phyloP scores from a whole-genome alignment of 2,113 vertebrate genomes.

The Perccottus glenii region DNA sequence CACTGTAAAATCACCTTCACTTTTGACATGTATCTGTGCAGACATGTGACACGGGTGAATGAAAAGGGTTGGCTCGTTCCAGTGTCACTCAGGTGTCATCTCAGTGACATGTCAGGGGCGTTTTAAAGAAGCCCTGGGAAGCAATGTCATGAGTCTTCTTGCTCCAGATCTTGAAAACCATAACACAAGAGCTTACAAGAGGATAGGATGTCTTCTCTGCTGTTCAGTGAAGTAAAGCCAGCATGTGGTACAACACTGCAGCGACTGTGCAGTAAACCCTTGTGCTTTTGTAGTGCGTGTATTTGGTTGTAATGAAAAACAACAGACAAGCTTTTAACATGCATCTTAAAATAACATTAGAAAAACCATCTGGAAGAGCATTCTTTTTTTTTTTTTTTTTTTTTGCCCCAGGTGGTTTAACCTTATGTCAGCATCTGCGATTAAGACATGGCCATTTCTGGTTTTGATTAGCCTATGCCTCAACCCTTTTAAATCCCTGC shows the following conservation, averaged over 20 bases:
- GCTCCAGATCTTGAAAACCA: neutral
- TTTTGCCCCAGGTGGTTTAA: constrained; percentile 23
- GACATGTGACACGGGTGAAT: neutral
- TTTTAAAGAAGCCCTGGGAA: neutral
- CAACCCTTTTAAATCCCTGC: constrained; percentile 19
- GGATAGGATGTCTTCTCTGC: constrained; percentile 1
- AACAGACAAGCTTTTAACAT: neutral
- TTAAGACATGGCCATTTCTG: constrained; percentile 42
- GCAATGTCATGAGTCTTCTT: constrained; percentile 1
- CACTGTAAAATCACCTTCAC: neutral
- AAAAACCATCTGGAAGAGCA: constrained; percentile 37
- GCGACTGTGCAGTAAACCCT: neutral
- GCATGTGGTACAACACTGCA: neutral
- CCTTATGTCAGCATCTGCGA: constrained; percentile 27
- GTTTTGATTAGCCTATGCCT: constrained; percentile 45
- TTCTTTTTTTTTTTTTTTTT: constrained; percentile 8
- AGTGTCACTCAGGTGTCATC: neutral
- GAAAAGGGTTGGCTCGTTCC: neutral
- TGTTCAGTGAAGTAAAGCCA: constrained; percentile 23
- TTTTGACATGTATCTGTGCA: neutral
- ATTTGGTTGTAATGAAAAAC: neutral
- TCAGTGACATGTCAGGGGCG: constrained; percentile 6
- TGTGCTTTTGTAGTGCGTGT: neutral
- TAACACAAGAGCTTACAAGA: neutral
- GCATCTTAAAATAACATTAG: constrained; percentile 25